Conservation (phyloP, 2,888 invertebrate genomes). For the Trypoxylon attenuatum region DNA sequence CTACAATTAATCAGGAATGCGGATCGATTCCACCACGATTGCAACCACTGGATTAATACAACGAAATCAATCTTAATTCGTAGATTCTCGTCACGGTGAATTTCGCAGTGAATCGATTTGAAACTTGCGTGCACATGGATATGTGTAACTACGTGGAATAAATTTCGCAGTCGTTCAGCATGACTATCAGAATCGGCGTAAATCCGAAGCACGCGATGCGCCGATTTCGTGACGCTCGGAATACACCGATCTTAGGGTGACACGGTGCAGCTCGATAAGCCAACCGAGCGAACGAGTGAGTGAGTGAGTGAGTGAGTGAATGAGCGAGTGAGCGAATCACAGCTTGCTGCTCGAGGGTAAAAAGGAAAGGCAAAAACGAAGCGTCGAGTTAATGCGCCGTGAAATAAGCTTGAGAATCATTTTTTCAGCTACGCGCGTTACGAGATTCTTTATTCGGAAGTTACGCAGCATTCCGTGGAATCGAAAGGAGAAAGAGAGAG, state of each 20-base stretch:
- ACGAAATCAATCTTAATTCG: neutral
- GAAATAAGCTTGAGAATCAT: too few species aligned
- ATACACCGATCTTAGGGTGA: too few species aligned
- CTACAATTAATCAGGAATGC: conserved; percentile 3
- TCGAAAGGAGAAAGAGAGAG: too few species aligned
- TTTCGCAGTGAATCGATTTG: conserved; percentile 11
- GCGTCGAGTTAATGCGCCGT: too few species aligned
- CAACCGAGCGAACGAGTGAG: neutral
- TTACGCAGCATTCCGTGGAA: too few species aligned
- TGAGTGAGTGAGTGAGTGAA: too few species aligned
- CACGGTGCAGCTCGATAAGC: too few species aligned
- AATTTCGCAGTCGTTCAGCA: conserved; percentile 40
- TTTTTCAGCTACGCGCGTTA: too few species aligned
- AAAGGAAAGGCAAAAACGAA: neutral
- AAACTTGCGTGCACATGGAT: conserved; percentile 24
- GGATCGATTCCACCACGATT: conserved; percentile 2
- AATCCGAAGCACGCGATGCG: conserved; percentile 24
- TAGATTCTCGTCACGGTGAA: conserved; percentile 6
- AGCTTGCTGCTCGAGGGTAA: neutral
- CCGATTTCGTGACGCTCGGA: conserved; percentile 9
- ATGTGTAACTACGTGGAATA: too few species aligned
- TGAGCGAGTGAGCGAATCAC: too few species aligned
- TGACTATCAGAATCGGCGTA: conserved; percentile 36
- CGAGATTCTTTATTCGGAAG: too few species aligned
- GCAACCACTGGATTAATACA: too few species aligned